These are phyloP conservation scores for Brachyistius frenatus DNA, from an alignment of 2,113 vertebrate genomes.

Conservation along the genomic window DNA sequence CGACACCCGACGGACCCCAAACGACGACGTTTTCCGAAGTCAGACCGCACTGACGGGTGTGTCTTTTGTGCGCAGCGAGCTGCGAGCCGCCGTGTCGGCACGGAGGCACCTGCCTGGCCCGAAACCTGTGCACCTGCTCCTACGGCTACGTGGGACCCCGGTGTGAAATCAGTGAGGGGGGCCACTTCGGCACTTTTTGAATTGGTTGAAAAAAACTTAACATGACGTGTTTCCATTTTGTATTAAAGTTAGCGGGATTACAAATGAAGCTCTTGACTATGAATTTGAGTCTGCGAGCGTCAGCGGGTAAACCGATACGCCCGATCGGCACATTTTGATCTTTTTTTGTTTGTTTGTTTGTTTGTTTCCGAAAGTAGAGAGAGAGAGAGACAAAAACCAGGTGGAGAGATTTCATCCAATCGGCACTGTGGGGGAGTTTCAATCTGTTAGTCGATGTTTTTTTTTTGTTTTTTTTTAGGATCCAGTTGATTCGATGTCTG, in stretches of 20 bases:
- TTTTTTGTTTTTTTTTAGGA: not conserved
- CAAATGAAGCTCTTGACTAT: too few species aligned
- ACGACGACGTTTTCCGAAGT: too few species aligned
- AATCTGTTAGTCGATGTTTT: not conserved
- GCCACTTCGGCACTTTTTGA: not conserved
- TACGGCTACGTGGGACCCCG: constrained; percentile 93
- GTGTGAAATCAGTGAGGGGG: constrained; percentile 92
- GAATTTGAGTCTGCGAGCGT: too few species aligned
- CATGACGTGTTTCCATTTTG: too few species aligned
- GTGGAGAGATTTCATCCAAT: too few species aligned
- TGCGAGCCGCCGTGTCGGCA: constrained; percentile 89
- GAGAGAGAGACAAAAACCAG: too few species aligned
- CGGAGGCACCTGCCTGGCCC: constrained; percentile 87
- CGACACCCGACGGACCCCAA: not conserved
- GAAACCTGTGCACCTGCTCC: constrained; percentile 91
- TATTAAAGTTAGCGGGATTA: too few species aligned
- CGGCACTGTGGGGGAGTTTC: too few species aligned
- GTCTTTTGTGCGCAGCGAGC: constrained; percentile 75
- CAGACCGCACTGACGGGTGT: not conserved
- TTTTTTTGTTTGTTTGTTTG: too few species aligned
- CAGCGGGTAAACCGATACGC: too few species aligned
- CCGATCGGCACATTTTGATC: too few species aligned
- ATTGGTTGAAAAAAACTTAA: not conserved
- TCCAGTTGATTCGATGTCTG: not conserved
- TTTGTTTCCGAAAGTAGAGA: too few species aligned